These are phyloP conservation scores for Pentamera pediparva DNA, from an alignment of 53 echinoderm and acorn worm genomes.

Conservation along the genomic window DNA sequence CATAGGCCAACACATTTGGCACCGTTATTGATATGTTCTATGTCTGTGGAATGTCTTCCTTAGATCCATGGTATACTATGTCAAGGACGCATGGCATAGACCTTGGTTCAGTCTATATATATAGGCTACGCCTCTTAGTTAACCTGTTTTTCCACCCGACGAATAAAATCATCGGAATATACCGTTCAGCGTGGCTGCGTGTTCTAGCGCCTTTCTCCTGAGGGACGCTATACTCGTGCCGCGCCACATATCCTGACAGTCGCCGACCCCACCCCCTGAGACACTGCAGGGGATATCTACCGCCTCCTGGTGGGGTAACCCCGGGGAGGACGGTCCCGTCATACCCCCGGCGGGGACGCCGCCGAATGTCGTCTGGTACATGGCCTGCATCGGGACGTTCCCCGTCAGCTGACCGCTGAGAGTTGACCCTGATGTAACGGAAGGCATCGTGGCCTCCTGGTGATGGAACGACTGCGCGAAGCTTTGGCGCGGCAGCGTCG, in stretches of 20 bases:
- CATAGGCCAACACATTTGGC: too few relatives aligned
- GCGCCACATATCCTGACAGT: slow-evolving; percentile 80
- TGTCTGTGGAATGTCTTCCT: too few relatives aligned
- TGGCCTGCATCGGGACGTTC: slow-evolving; percentile 87
- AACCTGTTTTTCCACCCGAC: too few relatives aligned
- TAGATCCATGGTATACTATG: too few relatives aligned
- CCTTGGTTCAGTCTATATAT: too few relatives aligned
- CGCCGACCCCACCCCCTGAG: slow-evolving; percentile 50
- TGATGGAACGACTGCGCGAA: slow-evolving; percentile 55
- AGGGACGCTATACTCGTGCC: slow-evolving; percentile 99
- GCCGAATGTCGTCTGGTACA: slow-evolving; percentile 85
- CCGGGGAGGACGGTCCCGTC: slow-evolving; percentile 79
- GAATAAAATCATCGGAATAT: slow-evolving; percentile 87
- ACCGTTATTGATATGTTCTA: too few relatives aligned
- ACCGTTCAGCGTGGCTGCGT: slow-evolving; percentile 90
- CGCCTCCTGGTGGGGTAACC: slow-evolving; percentile 54
- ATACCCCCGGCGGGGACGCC: slow-evolving; percentile 73
- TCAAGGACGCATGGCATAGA: too few relatives aligned
- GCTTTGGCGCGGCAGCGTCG: slow-evolving; percentile 50
- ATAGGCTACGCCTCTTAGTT: too few relatives aligned
- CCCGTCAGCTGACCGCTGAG: slow-evolving; percentile 60
- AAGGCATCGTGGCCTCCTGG: slow-evolving; percentile 45
- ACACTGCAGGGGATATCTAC: slow-evolving; percentile 78
- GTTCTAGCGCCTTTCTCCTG: slow-evolving; percentile 90
- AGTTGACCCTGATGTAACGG: slow-evolving; percentile 51